Evolutionary conservation across 2,113 vertebrate genomes (phyloP).

Genomic region (Upupa epops): DNA sequence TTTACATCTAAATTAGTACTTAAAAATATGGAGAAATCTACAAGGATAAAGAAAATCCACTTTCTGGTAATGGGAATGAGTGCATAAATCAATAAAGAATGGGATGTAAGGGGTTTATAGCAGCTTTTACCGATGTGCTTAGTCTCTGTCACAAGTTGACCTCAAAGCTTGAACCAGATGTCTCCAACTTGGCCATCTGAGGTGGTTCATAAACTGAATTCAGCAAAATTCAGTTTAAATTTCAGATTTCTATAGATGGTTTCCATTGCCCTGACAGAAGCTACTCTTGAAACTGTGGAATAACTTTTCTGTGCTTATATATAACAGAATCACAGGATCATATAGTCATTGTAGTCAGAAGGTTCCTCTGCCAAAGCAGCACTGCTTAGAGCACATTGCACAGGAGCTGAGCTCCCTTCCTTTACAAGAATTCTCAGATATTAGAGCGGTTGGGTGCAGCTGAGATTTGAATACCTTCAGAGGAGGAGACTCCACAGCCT

Average conservation of each 20-base stretch:
- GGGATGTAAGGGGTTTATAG: neutral
- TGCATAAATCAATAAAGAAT: neutral
- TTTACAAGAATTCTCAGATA: no score
- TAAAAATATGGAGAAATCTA: neutral
- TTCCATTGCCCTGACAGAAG: neutral
- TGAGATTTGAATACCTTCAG: no score
- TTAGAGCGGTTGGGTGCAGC: no score
- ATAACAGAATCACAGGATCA: neutral
- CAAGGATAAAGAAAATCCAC: neutral
- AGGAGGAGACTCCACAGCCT: no score
- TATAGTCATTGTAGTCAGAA: neutral
- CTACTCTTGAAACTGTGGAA: neutral
- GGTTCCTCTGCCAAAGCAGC: no score
- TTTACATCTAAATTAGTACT: neutral
- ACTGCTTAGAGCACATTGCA: no score
- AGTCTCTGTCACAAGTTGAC: neutral
- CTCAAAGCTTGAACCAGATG: neutral
- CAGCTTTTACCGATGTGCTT: neutral
- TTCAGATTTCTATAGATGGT: neutral
- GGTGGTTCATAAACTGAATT: neutral
- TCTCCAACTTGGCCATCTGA: neutral
- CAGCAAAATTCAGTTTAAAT: neutral
- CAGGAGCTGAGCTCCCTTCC: no score
- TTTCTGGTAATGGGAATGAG: neutral
- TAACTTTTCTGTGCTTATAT: slow-evolving; percentile 6